These are phyloP conservation scores for Pseudomyrmex pallidus DNA, from an alignment of 1,140 invertebrate genomes.

Conservation along the genomic window DNA sequence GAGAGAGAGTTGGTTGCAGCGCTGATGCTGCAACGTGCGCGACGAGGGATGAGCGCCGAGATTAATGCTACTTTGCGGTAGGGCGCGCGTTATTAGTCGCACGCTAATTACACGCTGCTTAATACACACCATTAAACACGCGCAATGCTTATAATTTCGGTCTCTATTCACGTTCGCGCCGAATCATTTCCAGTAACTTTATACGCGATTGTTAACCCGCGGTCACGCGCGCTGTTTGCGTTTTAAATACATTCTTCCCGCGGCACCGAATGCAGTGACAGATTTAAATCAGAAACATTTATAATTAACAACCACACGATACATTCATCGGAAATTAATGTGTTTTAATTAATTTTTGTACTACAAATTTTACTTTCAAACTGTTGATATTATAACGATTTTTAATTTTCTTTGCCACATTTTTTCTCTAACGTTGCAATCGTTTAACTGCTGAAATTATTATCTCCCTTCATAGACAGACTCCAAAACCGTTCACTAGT, in stretches of 20 bases:
- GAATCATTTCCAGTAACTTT: not conserved
- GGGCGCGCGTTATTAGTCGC: not conserved
- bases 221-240: not conserved
- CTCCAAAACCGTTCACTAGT: too few species aligned
- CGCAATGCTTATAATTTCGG: conserved; percentile 4
- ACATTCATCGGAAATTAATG: not conserved
- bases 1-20: not conserved
- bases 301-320: not conserved
- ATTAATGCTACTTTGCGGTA: conserved; percentile 42
- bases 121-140: conserved; percentile 15
- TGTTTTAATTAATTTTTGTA: not conserved
- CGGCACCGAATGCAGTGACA: not conserved
- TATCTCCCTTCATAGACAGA: too few species aligned
- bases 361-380: too few species aligned
- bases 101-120: conserved; percentile 29
- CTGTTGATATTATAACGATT: too few species aligned
- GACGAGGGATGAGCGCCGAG: conserved; percentile 7
- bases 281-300: not conserved
- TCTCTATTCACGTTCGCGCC: not conserved
- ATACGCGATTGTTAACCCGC: not conserved
- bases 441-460: too few species aligned
- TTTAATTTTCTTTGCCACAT: too few species aligned
- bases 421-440: too few species aligned
- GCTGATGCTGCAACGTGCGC: not conserved
- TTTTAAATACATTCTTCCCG: not conserved